Conservation (phyloP, 2,797 vertebrate genomes). For the Tamandua tetradactyla region DNA sequence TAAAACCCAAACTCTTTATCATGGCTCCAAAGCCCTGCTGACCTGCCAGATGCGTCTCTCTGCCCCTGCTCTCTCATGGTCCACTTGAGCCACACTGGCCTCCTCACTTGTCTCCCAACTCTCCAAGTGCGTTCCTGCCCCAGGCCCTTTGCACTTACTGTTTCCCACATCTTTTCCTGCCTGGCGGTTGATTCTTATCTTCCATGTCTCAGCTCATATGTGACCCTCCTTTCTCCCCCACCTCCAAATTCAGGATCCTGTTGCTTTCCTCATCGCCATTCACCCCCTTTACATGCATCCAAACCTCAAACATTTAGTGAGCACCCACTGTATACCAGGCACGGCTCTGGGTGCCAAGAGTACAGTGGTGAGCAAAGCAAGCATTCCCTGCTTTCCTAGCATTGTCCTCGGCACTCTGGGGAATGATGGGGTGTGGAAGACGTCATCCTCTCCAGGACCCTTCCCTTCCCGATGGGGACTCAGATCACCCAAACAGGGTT, state of each 20-base stretch:
- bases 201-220: neutral
- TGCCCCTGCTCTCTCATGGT: fast-evolving
- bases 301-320: neutral
- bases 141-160: neutral
- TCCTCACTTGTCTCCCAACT: neutral
- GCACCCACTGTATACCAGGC: too few relatives aligned
- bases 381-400: neutral
- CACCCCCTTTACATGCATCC: neutral
- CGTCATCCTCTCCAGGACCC: neutral
- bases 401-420: neutral
- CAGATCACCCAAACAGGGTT: neutral
- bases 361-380: neutral
- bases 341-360: neutral
- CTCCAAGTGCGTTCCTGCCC: too few relatives aligned
- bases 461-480: neutral
- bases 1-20: too few relatives aligned
- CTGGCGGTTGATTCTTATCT: neutral
- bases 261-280: neutral
- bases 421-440: neutral
- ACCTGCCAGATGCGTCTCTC: neutral
- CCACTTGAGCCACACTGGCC: neutral
- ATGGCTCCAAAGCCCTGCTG: neutral
- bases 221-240: too few relatives aligned
- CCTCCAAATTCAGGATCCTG: neutral
- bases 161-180: neutral